Evolutionary conservation across 2,113 vertebrate species (phyloP), one percentile per base, ranked within the genome.

Genomic region (Catagonus wagneri): DNA sequence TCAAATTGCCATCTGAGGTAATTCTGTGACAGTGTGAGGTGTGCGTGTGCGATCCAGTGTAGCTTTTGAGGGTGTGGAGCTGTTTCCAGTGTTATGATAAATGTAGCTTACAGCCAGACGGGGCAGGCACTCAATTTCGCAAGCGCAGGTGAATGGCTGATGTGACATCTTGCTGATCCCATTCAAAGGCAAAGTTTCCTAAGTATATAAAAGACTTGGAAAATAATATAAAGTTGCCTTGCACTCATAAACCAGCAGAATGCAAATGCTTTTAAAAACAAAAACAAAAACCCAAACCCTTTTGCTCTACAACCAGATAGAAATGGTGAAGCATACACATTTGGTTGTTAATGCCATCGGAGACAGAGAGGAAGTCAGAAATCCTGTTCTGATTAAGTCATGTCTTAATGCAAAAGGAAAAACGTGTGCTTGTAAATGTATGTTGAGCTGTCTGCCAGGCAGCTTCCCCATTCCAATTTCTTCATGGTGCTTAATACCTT

Each of bases 181-280:
- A 36, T 56, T 39, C 0, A 0, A 65, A 66, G 89, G 71, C 63
- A 29, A 52, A 29, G 13, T 15, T 90, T 14, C 34, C n/a, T 29
- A 44, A 60, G 61, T 44, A 22, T 1, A 20, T 56, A 27, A 94
- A 76, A 85, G 39, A 9, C 86, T 87, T 68, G 52, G 83, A 90
- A 78, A 87, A 81, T n/a, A 80, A 89, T 75, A 52, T 1, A 13
- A 94, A 76, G 61, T 39, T 14, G 39, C 54, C 78, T 61, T 81
- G 29, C 4, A 32, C 34, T 83, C 61, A 56, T 2, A 84, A 32
- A 52, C 20, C 7, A 27, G 32, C 54, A 83, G 84, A 75, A 65
- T 39, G 50, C 39, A 88, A 90, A 72, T 58, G 50, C 7, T 3
- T 65, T 68, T 87, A 25, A 14, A 39, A 44, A 44, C 44, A 6